A percentile compares a stretch with the other conserved stretches of the same genome.
These are phyloP conservation scores for Microhierax caerulescens DNA, from an alignment of 2,797 vertebrate species.

Conservation along the genomic window DNA sequence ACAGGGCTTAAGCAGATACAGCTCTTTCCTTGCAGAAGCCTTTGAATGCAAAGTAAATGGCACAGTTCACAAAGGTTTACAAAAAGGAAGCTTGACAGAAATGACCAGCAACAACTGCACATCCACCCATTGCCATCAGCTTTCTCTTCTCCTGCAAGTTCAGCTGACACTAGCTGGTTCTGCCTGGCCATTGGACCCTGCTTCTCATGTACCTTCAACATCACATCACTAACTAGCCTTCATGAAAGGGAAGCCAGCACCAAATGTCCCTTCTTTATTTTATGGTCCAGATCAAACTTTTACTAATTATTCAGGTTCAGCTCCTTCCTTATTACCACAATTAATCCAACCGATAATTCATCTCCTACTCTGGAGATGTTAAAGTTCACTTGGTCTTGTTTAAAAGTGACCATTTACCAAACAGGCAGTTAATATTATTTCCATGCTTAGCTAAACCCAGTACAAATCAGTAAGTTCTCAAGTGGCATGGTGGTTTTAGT, in stretches of 20 bases:
- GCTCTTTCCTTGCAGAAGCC: background rate
- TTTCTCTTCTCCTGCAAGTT: background rate
- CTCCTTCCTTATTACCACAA: background rate
- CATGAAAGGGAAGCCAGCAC: background rate
- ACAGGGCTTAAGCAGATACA: background rate
- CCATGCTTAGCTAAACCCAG: background rate
- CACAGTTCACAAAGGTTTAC: accelerated
- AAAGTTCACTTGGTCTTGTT: background rate
- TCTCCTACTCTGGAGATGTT: background rate
- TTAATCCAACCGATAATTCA: background rate
- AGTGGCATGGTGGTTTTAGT: background rate
- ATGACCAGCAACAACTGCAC: background rate
- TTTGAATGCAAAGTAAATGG: background rate
- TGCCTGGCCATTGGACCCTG: background rate
- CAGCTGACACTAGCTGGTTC: background rate
- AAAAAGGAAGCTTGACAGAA: background rate
- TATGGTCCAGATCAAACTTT: background rate
- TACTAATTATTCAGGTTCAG: background rate
- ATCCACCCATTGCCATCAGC: background rate
- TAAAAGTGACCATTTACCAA: background rate
- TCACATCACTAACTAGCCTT: background rate
- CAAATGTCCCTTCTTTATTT: background rate
- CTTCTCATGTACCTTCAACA: background rate
- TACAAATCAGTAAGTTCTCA: background rate
- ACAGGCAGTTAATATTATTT: background rate